Base-by-base conservation (phyloP, 2,113 vertebrate genomes). In the Rostratula benghalensis region DNA sequence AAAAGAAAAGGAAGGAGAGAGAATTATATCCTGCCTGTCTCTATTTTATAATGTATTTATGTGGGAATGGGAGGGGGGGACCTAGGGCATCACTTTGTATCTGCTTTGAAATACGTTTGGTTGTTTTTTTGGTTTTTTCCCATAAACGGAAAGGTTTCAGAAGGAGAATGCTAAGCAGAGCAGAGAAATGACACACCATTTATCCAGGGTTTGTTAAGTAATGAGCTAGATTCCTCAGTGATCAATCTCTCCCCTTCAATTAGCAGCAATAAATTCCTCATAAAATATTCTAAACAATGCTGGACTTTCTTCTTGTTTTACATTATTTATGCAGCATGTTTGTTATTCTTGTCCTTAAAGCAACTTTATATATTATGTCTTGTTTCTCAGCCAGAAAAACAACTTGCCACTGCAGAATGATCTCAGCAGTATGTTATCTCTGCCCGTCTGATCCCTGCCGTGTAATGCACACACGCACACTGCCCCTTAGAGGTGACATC, bases 401-500 rank as follows among this genome's bases (percentile, higher is more conserved):
- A 87, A 89, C 35, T 64, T 43, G 75, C 57, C 50, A 10, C 87
- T 76, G 56, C 63, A 51, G 45, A 91, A 68, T 24, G 74, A 73
- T 67, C 77, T 78, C 83, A 71, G 81, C 77, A 48, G 68, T 3
- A 5, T 3, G 25, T 4, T 75, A 20, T 30, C 81, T 11, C 14
- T 9, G 94, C 85, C 86, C 43, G 41, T 5, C 46, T 46, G 93
- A 43, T 74, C 41, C 48, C 46, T 21, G 61, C 59, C 57, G 50
- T 17, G 69, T 81, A 60, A 97, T 57, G 56, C 76, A 23, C 97
- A 97, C 95, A 71, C 85, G 50, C 93, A 97, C 94, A 97, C 96
- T 97, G 97, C 98, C 98, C 98, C 97, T 98, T 95, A 97, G 97
- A 94, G 98, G 95, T 90, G 68, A 19, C 76, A 82, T 11, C 59